Evolutionary conservation across 1,140 invertebrate species (phyloP), one percentile per base, ranked within the genome.

Genomic region (Campoletis sonorensis): DNA sequence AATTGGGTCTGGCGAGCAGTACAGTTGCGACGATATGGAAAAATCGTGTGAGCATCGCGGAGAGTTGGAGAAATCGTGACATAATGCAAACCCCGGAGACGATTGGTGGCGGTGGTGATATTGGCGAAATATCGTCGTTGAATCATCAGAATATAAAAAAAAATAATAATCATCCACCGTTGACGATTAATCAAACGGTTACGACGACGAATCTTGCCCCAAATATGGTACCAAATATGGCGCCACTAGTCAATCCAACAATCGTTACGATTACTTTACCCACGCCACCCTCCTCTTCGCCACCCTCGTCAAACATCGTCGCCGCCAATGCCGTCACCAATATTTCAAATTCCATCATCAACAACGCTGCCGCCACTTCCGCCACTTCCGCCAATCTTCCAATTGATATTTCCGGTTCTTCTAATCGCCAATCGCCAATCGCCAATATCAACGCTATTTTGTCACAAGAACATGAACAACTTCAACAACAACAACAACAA

Each of bases 21-120:
- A 94, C 93, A 83, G 93, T 94, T 21, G 93, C 93, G 27, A 94
- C 93, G 49, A 94, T 94, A 84, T 94, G 93, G 93, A 94, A 94
- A 88, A 93, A 94, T 85, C 93, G 93, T 70, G 92, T 93, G 86
- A 92, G 91, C 89, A 93, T 93, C 84, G 90, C 91, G 78, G 91
- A 92, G 84, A 92, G 91, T 79, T 92, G 90, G 91, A 87, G 90
- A 71, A 91, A 91, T 82, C 91, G 91, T 64, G 91, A 92, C 86
- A 88, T 92, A 86, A 91, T 92, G 90, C 91, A 91, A 75, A 37
- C 82, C 58, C 83, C 85, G 54, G 88, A 87, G 26, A 40, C 86
- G 70, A 86, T 54, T 4, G 49, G 85, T 82, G 79, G 85, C 54
- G 85, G 86, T 82, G 84, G 81, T n/a, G 85, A 83, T 18, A 88